phyloP scores from a whole-genome alignment of 2,113 vertebrate species.

The Protobothrops flavoviridis region DNA sequence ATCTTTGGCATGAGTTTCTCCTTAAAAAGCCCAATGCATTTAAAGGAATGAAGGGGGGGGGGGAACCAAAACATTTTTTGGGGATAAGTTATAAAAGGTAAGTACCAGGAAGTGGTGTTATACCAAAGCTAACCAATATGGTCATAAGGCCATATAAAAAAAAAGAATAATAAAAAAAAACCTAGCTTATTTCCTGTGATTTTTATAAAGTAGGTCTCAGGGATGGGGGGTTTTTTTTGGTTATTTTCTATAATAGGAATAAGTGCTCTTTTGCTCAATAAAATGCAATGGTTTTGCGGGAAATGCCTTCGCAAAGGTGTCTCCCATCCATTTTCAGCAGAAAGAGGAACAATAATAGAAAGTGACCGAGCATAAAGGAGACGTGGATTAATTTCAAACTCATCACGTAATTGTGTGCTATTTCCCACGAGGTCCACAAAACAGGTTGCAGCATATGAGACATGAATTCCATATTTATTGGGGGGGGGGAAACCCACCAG shows the following conservation, averaged over 20 bases:
- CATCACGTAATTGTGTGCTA: slow-evolving; percentile 69
- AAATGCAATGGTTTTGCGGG: slow-evolving; percentile 16
- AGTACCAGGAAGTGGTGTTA: neutral
- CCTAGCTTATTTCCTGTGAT: neutral
- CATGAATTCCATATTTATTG: slow-evolving; percentile 76
- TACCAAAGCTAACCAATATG: slow-evolving; percentile 25
- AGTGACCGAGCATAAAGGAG: slow-evolving; percentile 52
- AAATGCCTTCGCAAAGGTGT: slow-evolving; percentile 18
- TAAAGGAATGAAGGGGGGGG: neutral
- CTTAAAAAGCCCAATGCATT: neutral
- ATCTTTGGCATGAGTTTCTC: neutral
- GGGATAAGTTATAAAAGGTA: slow-evolving; percentile 10
- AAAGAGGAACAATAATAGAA: slow-evolving; percentile 52
- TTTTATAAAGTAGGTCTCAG: slow-evolving; percentile 10
- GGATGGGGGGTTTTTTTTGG: neutral
- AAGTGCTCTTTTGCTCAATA: slow-evolving; percentile 8
- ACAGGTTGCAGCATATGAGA: slow-evolving; percentile 52
- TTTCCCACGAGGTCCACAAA: slow-evolving; percentile 67
- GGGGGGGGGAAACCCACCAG: slow-evolving; percentile 52
- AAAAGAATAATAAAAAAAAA: neutral
- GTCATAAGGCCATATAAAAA: slow-evolving; percentile 25
- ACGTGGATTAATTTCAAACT: slow-evolving; percentile 70
- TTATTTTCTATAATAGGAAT: slow-evolving; percentile 28
- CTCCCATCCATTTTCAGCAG: slow-evolving; percentile 48
- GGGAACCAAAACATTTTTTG: neutral